phyloP scores from a whole-genome alignment of 2,888 invertebrate species.

The Heliothis peltigera region DNA sequence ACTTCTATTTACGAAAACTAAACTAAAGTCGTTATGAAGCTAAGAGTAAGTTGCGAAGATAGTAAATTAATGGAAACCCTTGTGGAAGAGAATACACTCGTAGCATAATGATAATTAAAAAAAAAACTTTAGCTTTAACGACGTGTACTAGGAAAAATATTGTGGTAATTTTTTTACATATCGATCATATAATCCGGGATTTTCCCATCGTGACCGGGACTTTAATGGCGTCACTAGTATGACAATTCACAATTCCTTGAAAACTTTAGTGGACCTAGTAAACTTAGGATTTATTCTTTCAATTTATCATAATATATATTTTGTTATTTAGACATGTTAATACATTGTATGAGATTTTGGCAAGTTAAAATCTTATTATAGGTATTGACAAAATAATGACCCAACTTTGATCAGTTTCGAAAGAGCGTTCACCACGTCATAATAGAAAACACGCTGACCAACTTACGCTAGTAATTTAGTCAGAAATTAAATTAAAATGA shows the following conservation, averaged over 20 bases:
- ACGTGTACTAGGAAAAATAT: not conserved
- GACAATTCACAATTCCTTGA: constrained; percentile 9
- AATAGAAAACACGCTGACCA: constrained; percentile 33
- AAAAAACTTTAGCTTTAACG: constrained; percentile 5
- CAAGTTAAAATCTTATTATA: not conserved
- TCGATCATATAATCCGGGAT: constrained; percentile 26
- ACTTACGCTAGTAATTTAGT: constrained; percentile 47
- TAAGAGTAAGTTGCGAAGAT: not conserved
- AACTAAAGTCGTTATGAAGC: constrained; percentile 14
- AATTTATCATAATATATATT: too few relatives aligned
- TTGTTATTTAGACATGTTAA: too few relatives aligned
- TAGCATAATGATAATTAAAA: constrained; percentile 4
- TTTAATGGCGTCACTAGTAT: constrained; percentile 42
- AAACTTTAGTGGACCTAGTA: constrained; percentile 33
- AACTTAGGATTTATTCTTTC: constrained; percentile 14
- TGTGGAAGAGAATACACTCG: not conserved
- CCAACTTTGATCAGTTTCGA: not conserved
- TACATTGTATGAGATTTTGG: too few relatives aligned
- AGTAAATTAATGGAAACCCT: constrained; percentile 12
- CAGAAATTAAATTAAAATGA: constrained; percentile 65
- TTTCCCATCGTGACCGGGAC: constrained; percentile 4
- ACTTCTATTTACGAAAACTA: constrained; percentile 18
- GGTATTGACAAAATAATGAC: not conserved
- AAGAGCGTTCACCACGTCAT: not conserved
- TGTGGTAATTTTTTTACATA: constrained; percentile 7